Evolutionary conservation across 1,140 invertebrate genomes (phyloP).

Genomic region (Habropoda laboriosa): DNA sequence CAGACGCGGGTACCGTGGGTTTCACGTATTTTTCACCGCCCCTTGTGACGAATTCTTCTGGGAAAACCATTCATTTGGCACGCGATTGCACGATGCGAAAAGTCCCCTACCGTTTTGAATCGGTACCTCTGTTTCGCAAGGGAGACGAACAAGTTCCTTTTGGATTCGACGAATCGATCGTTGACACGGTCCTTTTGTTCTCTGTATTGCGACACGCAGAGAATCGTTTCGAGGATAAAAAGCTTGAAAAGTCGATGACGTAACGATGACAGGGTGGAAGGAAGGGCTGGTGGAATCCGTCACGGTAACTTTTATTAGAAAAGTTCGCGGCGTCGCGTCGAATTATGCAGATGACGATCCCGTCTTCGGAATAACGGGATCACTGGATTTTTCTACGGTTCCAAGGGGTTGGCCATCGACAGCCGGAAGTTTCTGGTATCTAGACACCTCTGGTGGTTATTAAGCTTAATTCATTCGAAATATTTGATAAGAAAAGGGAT

Average conservation of each 20-base stretch:
- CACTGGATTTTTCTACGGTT: no score
- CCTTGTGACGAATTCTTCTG: no score
- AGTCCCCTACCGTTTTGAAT: background rate
- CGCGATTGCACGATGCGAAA: background rate
- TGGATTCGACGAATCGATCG: background rate
- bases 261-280: background rate
- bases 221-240: no score
- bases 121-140: background rate
- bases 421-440: no score
- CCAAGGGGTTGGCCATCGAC: constrained; percentile 1
- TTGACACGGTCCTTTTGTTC: background rate
- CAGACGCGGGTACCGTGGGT: constrained; percentile 20
- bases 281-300: constrained; percentile 25
- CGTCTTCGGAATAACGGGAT: constrained; percentile 2
- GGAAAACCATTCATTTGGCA: background rate
- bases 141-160: background rate
- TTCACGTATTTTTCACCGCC: background rate
- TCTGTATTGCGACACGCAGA: no score
- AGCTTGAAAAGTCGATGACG: background rate
- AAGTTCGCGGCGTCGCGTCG: constrained; percentile 65
- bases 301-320: constrained; percentile 73
- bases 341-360: constrained; percentile 56
- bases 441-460: no score
- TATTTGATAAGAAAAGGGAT: no score
- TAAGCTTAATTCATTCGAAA: no score